These are phyloP conservation scores for Pipistrellus nathusii DNA, from an alignment of 2,797 vertebrate genomes.

Conservation along the genomic window DNA sequence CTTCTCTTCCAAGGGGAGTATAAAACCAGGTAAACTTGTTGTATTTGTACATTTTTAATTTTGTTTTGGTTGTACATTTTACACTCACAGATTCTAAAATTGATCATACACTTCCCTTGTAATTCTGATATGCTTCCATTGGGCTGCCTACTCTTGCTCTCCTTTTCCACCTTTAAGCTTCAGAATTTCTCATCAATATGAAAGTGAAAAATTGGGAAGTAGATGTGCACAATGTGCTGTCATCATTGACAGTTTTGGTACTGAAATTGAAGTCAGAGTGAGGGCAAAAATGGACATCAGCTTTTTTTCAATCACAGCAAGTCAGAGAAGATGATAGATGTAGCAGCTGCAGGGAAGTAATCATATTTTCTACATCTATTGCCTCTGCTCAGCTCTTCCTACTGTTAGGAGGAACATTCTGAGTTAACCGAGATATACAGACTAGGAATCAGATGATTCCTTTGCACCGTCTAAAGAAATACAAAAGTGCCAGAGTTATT, in stretches of 20 bases:
- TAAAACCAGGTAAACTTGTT: background rate
- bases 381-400: background rate
- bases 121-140: background rate
- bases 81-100: background rate
- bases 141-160: background rate
- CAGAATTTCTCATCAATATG: slow-evolving; percentile 18
- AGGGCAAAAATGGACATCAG: slow-evolving; percentile 33
- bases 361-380: background rate
- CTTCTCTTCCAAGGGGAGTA: background rate
- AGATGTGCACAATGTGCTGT: background rate
- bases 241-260: background rate
- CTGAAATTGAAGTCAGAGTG: slow-evolving; percentile 22
- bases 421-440: background rate
- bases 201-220: slow-evolving; percentile 18
- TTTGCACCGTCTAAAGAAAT: background rate
- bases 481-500: background rate
- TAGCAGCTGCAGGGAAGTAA: background rate
- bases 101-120: background rate
- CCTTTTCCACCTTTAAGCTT: background rate
- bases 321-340: slow-evolving; percentile 15
- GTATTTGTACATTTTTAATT: background rate
- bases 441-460: background rate
- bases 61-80: slow-evolving; percentile 24
- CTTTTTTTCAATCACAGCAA: slow-evolving; percentile 14
- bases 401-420: background rate